Evolutionary conservation across 2,113 vertebrate genomes (phyloP).

Genomic region (Leucosticte australis): DNA sequence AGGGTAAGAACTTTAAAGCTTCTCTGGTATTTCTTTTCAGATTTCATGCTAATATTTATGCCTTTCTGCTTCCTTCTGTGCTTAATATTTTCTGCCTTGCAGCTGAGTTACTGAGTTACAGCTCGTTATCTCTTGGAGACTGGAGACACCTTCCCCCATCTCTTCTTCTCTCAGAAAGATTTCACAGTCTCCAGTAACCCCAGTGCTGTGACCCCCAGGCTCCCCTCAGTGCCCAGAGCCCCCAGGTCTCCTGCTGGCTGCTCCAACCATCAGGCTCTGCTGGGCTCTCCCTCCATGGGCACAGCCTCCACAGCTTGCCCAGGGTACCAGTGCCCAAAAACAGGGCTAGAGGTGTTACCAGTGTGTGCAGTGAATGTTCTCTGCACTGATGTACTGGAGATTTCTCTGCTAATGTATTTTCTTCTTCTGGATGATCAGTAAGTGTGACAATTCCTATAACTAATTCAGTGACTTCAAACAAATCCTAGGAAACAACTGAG

Average conservation of each 20-base stretch:
- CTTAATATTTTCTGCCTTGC: neutral
- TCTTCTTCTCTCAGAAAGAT: neutral
- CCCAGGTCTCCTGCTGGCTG: rapidly evolving
- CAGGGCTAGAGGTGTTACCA: neutral
- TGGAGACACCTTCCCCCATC: neutral
- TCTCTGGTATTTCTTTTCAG: neutral
- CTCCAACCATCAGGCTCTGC: neutral
- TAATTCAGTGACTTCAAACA: neutral
- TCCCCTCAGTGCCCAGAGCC: neutral
- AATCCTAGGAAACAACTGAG: neutral
- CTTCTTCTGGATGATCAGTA: neutral
- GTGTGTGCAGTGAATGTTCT: neutral
- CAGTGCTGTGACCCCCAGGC: neutral
- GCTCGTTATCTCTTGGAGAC: neutral
- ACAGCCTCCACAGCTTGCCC: neutral
- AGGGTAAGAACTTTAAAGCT: neutral
- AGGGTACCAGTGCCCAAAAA: neutral
- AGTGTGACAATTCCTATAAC: neutral
- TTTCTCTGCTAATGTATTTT: neutral
- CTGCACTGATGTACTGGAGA: neutral
- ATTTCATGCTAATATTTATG: neutral
- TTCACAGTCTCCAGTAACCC: neutral
- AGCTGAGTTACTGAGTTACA: neutral
- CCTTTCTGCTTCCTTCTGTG: neutral
- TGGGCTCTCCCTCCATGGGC: neutral